Conservation (phyloP, 2,797 vertebrate species). For the Aplochiton taeniatus region DNA sequence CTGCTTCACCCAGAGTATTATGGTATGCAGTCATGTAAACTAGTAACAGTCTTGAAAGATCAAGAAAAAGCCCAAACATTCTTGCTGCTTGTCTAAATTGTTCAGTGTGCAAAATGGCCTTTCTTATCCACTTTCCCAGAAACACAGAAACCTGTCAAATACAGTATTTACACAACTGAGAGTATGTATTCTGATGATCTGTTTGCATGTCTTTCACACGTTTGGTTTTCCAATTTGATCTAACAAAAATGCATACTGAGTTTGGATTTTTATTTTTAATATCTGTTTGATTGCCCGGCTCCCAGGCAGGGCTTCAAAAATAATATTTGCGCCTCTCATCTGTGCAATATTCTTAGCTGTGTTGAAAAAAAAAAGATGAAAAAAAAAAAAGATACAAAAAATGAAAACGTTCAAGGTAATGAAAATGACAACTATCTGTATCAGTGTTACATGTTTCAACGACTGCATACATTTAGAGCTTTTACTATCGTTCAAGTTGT, state of each 20-base stretch:
- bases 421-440: conserved; percentile 40
- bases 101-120: background rate
- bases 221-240: conserved; percentile 19
- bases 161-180: conserved; percentile 36
- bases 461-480: conserved; percentile 56
- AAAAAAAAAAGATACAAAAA: conserved; percentile 11
- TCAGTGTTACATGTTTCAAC: conserved; percentile 58
- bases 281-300: conserved; percentile 29
- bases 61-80: background rate
- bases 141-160: background rate
- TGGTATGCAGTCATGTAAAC: background rate
- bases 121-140: background rate
- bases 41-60: background rate
- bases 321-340: conserved; percentile 45
- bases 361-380: conserved; percentile 33
- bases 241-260: conserved; percentile 28
- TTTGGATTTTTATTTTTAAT: conserved; percentile 30
- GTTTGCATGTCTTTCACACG: conserved; percentile 35
- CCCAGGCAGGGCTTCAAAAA: conserved; percentile 24
- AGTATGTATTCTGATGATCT: conserved; percentile 10
- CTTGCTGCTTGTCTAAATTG: background rate
- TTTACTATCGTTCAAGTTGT: conserved; percentile 46
- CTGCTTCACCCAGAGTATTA: too few relatives aligned
- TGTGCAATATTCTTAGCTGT: conserved; percentile 59
- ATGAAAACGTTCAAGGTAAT: conserved; percentile 25